Conservation (phyloP, 2,113 vertebrate genomes). For the Catharus minimus region DNA sequence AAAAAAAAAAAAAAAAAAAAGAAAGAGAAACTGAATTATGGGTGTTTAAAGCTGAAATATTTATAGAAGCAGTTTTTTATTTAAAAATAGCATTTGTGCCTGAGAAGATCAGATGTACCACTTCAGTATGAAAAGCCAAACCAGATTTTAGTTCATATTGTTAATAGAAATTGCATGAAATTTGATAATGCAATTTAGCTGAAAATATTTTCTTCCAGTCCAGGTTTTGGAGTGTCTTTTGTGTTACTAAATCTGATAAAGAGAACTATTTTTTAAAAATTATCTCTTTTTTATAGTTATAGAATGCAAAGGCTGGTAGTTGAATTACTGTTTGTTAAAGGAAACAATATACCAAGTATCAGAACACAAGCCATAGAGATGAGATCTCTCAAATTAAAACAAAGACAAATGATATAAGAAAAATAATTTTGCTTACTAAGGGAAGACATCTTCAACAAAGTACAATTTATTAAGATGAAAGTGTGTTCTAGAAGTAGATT, state of each 20-base stretch:
- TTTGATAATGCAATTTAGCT: constrained; percentile 16
- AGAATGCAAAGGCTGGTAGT: neutral
- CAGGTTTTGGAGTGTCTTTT: neutral
- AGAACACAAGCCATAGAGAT: neutral
- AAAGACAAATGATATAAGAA: neutral
- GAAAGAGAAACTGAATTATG: constrained; percentile 50
- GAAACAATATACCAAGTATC: neutral
- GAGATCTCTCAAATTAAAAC: neutral
- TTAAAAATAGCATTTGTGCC: constrained; percentile 65
- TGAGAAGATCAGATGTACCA: constrained; percentile 60
- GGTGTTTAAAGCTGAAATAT: constrained; percentile 68
- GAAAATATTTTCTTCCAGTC: neutral
- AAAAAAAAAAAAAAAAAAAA: neutral
- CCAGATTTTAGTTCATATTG: constrained; percentile 52
- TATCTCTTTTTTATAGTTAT: neutral
- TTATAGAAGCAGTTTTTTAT: constrained; percentile 69
- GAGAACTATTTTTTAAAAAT: neutral
- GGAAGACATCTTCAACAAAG: neutral
- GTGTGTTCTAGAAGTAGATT: neutral
- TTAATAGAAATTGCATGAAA: constrained; percentile 34
- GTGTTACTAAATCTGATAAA: neutral
- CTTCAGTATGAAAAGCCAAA: constrained; percentile 57
- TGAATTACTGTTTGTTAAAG: neutral
- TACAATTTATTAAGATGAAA: neutral
- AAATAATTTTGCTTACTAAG: neutral